Percentiles rank a stretch among this genome's conserved stretches.
phyloP scores from a whole-genome alignment of 2,888 invertebrate genomes.

The Drosophila ezoana region DNA sequence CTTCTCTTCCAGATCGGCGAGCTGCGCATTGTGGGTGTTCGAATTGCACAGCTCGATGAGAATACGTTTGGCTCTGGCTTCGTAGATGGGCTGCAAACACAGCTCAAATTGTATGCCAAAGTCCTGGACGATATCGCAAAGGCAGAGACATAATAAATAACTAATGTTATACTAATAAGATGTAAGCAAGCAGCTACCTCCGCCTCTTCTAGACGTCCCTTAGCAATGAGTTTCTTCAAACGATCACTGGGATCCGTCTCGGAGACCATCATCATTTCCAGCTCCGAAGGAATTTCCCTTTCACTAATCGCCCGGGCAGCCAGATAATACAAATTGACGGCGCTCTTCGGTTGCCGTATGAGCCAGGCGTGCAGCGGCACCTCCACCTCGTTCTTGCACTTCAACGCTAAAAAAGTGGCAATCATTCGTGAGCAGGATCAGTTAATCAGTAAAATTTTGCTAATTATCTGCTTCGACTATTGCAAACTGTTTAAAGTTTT shows the following conservation, averaged over 20 bases:
- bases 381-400: slow-evolving; percentile 80
- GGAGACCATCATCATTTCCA: slow-evolving; percentile 83
- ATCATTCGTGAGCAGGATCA: too few species aligned
- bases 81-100: slow-evolving; percentile 83
- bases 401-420: slow-evolving; percentile 68
- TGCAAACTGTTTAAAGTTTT: too few species aligned
- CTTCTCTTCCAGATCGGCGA: slow-evolving; percentile 55
- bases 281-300: slow-evolving; percentile 70
- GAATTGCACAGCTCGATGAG: slow-evolving; percentile 74
- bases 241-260: slow-evolving; percentile 84
- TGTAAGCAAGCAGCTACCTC: slow-evolving; percentile 65
- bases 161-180: neutral
- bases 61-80: slow-evolving; percentile 82
- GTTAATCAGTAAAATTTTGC: neutral
- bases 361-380: slow-evolving; percentile 82
- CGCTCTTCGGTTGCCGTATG: slow-evolving; percentile 82
- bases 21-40: slow-evolving; percentile 58
- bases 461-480: too few species aligned
- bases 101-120: slow-evolving; percentile 83
- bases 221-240: slow-evolving; percentile 83
- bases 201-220: slow-evolving; percentile 84
- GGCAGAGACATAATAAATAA: neutral
- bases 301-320: slow-evolving; percentile 64
- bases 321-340: slow-evolving; percentile 84
- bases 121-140: slow-evolving; percentile 59